Base-by-base conservation (phyloP, 2,113 vertebrate genomes). In the Oreochromis niloticus region DNA sequence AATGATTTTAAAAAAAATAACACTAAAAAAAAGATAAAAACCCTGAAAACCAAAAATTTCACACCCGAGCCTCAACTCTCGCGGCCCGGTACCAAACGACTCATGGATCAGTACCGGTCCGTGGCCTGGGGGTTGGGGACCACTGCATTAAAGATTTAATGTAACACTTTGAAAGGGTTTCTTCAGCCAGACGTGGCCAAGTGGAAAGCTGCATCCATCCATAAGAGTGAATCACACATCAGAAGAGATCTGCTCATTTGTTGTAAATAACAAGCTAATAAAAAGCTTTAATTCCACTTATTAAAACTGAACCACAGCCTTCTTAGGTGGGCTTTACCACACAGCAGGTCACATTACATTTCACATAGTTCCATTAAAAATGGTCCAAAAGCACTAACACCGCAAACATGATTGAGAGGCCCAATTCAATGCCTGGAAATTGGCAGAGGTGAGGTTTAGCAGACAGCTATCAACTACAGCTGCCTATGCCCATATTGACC, bases 1-100 rank as follows among this genome's bases (percentile, higher is more conserved):
- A 54, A 54, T 0, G 1, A 54, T 54, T 6, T 54, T 6, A 0
- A 0, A 0, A 54, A 10, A 54, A 54, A 54, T 54, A 2, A 54
- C 0, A 19, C 17, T n/a, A n/a, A n/a, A 52, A 52, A 52, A 9
- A 19, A 9, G 1, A 52, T 52, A 52, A 52, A 52, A 52, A 0
- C 17, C 8, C 50, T 52, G 4, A 52, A 19, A 52, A 52, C 50
- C 17, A 9, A 19, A 52, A 0, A 50, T 50, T 4, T 50, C 48
- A 50, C 48, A 19, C 48, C 7, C 48, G 0, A 50, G 48, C 48
- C 8, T 50, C 2, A 50, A 19, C 16, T 50, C 48, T 50, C 0
- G 48, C 0, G 4, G 1, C 16, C 48, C 0, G 0, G 48, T 50
- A 50, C 16, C 48, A 50, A 50, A 50, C 0, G 7, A 1, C 16